A percentile compares a stretch with the other conserved stretches of the same genome.
These are phyloP conservation scores for Apodemus speciosus DNA, from an alignment of 2,113 vertebrate species.

Conservation along the genomic window DNA sequence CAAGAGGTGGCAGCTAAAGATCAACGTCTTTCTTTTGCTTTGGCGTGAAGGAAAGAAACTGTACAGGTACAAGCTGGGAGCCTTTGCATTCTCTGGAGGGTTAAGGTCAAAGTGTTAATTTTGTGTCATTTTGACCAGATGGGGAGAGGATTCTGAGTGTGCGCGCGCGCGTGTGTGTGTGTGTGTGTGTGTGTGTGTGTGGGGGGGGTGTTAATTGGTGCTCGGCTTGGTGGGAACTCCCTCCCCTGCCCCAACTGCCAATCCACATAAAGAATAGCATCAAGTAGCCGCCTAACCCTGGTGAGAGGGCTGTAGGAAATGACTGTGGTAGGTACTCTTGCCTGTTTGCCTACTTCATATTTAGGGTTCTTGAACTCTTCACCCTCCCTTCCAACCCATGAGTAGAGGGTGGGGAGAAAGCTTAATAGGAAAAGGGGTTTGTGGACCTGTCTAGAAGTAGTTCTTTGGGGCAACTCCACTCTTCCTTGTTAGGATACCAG, in stretches of 20 bases:
- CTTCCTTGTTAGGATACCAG: no score
- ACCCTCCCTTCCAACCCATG: no score
- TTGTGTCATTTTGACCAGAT: background rate
- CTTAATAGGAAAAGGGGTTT: no score
- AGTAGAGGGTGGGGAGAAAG: no score
- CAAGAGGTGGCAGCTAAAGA: background rate
- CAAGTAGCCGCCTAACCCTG: background rate
- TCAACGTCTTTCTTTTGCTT: background rate
- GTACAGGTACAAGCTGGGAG: background rate
- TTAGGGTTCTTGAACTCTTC: no score
- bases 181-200: no score
- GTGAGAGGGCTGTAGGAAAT: background rate
- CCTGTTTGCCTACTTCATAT: background rate
- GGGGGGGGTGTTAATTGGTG: background rate
- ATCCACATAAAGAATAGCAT: background rate
- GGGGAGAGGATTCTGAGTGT: background rate
- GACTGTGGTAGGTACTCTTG: background rate
- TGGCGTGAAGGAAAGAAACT: background rate
- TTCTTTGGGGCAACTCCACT: no score
- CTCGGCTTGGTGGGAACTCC: background rate
- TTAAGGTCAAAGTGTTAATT: background rate
- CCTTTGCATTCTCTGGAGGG: background rate
- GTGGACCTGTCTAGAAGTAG: no score
- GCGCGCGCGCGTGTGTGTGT: no score
- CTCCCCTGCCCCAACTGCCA: background rate